Conservation (phyloP, 2,888 invertebrate species). For the Cremastinae sp. region DNA sequence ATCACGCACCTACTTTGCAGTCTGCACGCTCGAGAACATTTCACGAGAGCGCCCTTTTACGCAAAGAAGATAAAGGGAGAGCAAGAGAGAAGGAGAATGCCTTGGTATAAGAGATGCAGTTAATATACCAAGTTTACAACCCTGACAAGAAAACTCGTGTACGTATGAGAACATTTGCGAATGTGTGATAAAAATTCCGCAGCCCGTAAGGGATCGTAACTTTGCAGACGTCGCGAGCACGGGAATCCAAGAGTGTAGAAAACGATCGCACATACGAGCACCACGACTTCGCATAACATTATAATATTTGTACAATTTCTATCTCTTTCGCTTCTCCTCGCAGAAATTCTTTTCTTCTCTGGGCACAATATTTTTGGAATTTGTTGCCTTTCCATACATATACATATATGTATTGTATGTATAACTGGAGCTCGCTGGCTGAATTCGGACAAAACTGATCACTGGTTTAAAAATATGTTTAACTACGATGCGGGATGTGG, state of each 20-base stretch:
- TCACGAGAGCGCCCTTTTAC: constrained; percentile 49
- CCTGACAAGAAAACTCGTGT: constrained; percentile 16
- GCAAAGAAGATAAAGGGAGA: constrained; percentile 33
- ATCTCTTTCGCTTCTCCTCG: too few species aligned
- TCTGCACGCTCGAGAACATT: constrained; percentile 52
- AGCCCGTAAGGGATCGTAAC: constrained; percentile 33
- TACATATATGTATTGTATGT: too few species aligned
- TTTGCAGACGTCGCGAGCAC: neutral
- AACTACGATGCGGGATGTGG: too few species aligned
- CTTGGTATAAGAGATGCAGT: constrained; percentile 33
- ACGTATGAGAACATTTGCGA: too few species aligned
- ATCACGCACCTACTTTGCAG: constrained; percentile 59
- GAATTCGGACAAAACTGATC: too few species aligned
- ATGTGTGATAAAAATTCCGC: constrained; percentile 49
- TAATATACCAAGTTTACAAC: constrained; percentile 51
- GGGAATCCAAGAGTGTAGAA: constrained; percentile 30
- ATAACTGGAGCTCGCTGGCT: too few species aligned
- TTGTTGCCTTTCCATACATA: too few species aligned
- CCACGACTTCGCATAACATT: constrained; percentile 28
- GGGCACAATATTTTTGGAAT: neutral
- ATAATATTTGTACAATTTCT: constrained; percentile 11
- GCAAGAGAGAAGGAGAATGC: constrained; percentile 33
- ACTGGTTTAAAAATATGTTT: too few species aligned
- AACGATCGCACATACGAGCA: constrained; percentile 24
- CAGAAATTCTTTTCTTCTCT: too few species aligned